Conservation (phyloP, 2,888 invertebrate species). For the Lomographa bimaculata region DNA sequence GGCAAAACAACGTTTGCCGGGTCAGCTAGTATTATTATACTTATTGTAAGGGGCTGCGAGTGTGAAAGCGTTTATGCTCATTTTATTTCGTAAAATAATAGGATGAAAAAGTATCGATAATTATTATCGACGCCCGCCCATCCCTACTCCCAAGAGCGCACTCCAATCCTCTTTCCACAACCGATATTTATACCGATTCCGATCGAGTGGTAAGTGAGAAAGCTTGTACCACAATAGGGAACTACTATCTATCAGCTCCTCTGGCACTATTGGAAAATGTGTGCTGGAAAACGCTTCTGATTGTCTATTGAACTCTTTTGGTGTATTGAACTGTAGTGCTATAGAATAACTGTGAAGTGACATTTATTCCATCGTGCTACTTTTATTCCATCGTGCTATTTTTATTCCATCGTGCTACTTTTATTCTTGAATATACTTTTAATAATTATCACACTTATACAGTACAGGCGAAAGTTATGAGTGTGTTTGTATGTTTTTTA, state of each 20-base stretch:
- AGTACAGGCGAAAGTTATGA: no score
- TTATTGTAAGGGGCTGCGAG: no score
- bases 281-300: slow-evolving; percentile 6
- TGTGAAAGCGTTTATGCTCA: no score
- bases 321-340: slow-evolving; percentile 1
- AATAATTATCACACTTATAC: no score
- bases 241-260: slow-evolving; percentile 14
- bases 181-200: slow-evolving; percentile 66
- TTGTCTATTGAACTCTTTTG: neutral
- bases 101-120: slow-evolving; percentile 15
- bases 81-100: no score
- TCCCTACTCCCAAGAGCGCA: slow-evolving; percentile 60
- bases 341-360: neutral
- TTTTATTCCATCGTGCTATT: no score
- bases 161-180: slow-evolving; percentile 66
- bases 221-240: slow-evolving; percentile 33
- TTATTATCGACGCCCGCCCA: slow-evolving; percentile 30
- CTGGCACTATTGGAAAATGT: slow-evolving; percentile 12
- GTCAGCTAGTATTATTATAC: no score
- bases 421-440: no score
- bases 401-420: no score
- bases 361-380: no score
- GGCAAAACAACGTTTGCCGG: no score
- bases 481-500: no score
- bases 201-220: slow-evolving; percentile 65